Conservation (phyloP, 1,140 invertebrate genomes). For the Seison nebaliae region DNA sequence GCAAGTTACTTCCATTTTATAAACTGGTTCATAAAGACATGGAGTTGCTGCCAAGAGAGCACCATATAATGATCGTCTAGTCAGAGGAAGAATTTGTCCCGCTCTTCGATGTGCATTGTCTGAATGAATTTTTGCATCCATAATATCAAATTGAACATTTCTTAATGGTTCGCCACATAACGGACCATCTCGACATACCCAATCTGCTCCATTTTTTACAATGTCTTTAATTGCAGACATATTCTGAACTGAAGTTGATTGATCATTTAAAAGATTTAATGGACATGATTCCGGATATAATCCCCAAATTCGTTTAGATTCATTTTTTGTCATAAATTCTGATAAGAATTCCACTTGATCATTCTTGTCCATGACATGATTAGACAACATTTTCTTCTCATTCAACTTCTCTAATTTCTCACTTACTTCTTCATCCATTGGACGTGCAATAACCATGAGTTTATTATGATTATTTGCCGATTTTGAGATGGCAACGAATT, state of each 20-base stretch:
- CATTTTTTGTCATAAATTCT: background rate
- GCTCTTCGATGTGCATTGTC: conserved; percentile 99
- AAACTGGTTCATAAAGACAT: conserved; percentile 85
- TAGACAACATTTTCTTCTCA: too few species aligned
- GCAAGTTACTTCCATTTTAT: conserved; percentile 76
- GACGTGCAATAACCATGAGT: conserved; percentile 12
- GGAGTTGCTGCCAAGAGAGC: conserved; percentile 67
- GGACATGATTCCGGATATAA: conserved; percentile 3
- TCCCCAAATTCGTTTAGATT: conserved; percentile 7
- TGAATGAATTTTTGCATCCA: conserved; percentile 91
- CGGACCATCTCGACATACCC: conserved; percentile 92
- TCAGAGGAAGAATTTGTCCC: conserved; percentile 98
- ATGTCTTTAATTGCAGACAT: conserved; percentile 2
- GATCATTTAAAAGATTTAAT: conserved; percentile 5
- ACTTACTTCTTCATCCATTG: conserved; percentile 5
- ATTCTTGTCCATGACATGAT: conserved; percentile 1
- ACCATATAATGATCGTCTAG: conserved; percentile 81
- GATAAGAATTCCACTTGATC: background rate
- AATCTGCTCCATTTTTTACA: conserved; percentile 47
- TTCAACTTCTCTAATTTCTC: background rate
- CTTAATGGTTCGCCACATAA: conserved; percentile 92
- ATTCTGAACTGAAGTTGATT: conserved; percentile 1
- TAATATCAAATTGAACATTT: conserved; percentile 83
- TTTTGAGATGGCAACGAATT: background rate
- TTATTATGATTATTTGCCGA: conserved; percentile 27